Conservation (phyloP, 2,888 invertebrate species). For the Gymnosoma rotundatum region DNA sequence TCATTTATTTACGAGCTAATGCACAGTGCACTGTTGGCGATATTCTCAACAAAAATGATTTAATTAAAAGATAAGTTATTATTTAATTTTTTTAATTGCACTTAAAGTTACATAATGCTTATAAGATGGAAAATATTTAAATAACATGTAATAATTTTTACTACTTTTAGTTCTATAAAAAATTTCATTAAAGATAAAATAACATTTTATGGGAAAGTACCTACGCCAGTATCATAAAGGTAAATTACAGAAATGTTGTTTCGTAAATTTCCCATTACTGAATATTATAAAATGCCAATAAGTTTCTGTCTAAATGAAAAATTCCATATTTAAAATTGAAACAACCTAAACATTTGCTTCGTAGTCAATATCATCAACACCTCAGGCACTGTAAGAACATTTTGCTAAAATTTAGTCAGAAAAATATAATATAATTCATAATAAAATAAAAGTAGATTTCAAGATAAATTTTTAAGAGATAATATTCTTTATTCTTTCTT, state of each 20-base stretch:
- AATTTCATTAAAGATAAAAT: background rate
- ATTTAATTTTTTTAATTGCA: no score
- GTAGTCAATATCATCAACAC: background rate
- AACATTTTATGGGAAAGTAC: constrained; percentile 40
- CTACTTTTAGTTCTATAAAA: constrained; percentile 1
- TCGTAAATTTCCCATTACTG: constrained; percentile 48
- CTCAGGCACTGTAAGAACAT: background rate
- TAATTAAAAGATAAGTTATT: no score
- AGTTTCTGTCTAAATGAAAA: constrained; percentile 33
- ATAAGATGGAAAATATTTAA: background rate
- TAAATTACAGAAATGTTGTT: constrained; percentile 38
- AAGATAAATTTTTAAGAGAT: no score
- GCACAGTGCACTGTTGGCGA: no score
- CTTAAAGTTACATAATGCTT: no score
- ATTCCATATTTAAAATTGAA: constrained; percentile 32
- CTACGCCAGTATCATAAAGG: constrained; percentile 26
- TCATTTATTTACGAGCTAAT: no score
- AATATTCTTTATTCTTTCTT: no score
- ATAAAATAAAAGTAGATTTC: no score
- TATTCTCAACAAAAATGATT: no score
- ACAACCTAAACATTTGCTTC: background rate
- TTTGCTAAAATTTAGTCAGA: no score
- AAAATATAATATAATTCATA: no score
- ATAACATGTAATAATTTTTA: background rate
- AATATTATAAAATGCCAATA: constrained; percentile 49